Evolutionary conservation across 2,113 vertebrate species (phyloP).

Genomic region (Mastomys coucha): DNA sequence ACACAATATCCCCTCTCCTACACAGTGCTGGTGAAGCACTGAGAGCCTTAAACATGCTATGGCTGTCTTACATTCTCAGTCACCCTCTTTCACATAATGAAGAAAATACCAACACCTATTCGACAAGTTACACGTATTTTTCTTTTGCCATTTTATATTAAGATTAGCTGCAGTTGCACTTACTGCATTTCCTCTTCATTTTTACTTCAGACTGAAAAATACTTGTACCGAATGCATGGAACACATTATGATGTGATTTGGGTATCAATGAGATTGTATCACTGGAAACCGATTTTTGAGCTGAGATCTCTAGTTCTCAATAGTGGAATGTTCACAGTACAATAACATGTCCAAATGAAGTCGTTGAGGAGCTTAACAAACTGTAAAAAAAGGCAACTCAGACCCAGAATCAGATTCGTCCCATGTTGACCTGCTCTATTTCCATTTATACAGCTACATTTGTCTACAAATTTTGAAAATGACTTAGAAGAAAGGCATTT

Average conservation of each 20-base stretch:
- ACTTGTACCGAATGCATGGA: not conserved
- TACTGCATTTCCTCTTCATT: not conserved
- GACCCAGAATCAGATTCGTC: slow-evolving; percentile 27
- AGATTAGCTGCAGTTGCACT: not conserved
- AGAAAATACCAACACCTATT: not conserved
- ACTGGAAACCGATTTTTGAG: not conserved
- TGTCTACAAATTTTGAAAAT: not conserved
- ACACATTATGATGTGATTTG: not conserved
- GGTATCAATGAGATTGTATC: not conserved
- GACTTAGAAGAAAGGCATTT: not conserved
- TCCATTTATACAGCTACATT: slow-evolving; percentile 11
- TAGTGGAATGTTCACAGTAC: not conserved
- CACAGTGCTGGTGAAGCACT: not conserved
- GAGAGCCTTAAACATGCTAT: not conserved
- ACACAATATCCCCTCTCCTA: not conserved
- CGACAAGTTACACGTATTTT: not conserved
- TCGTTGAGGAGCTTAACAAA: slow-evolving; percentile 10
- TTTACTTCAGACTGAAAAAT: not conserved
- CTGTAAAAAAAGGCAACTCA: not conserved
- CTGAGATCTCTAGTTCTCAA: not conserved
- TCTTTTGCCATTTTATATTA: not conserved
- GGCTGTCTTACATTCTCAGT: not conserved
- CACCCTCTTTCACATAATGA: not conserved
- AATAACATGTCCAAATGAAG: not conserved
- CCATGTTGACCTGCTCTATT: not conserved